phyloP scores from a whole-genome alignment of 2,888 invertebrate species.

The Brassicogethes aeneus region DNA sequence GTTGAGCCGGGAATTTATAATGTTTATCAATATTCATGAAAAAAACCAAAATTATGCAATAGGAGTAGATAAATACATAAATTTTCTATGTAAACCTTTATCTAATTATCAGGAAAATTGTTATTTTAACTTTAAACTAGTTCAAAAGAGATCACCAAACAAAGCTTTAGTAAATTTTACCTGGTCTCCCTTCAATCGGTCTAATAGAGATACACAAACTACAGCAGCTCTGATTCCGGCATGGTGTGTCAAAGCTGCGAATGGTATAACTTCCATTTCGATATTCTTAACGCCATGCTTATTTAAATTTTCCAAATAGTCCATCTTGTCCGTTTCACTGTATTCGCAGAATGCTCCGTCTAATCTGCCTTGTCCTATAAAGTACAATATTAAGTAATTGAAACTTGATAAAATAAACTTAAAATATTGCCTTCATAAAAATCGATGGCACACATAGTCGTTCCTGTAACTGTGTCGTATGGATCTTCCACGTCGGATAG shows the following conservation, averaged over 20 bases:
- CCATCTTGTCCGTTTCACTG: slow-evolving; percentile 81
- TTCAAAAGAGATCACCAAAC: too few species aligned
- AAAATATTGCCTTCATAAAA: slow-evolving; percentile 89
- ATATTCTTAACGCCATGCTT: slow-evolving; percentile 84
- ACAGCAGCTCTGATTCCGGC: slow-evolving; percentile 91
- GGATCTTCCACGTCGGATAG: slow-evolving; percentile 70
- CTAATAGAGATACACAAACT: slow-evolving; percentile 85
- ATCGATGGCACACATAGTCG: slow-evolving; percentile 94
- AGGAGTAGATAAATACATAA: too few species aligned
- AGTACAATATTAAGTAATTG: slow-evolving; percentile 4
- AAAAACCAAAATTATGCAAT: too few species aligned
- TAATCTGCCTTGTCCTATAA: slow-evolving; percentile 79
- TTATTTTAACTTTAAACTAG: too few species aligned
- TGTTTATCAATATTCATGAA: too few species aligned
- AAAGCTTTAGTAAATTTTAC: too few species aligned
- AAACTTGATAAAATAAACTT: neutral
- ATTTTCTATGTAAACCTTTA: too few species aligned
- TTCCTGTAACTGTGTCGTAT: slow-evolving; percentile 80
- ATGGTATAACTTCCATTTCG: slow-evolving; percentile 94
- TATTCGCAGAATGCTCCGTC: slow-evolving; percentile 98
- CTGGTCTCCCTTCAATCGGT: slow-evolving; percentile 91
- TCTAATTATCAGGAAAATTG: too few species aligned
- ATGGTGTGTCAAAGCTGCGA: slow-evolving; percentile 88
- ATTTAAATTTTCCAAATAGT: slow-evolving; percentile 68
- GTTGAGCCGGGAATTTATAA: too few species aligned